These are phyloP conservation scores for Xylocampa areola DNA, from an alignment of 2,888 invertebrate genomes.

Conservation along the genomic window DNA sequence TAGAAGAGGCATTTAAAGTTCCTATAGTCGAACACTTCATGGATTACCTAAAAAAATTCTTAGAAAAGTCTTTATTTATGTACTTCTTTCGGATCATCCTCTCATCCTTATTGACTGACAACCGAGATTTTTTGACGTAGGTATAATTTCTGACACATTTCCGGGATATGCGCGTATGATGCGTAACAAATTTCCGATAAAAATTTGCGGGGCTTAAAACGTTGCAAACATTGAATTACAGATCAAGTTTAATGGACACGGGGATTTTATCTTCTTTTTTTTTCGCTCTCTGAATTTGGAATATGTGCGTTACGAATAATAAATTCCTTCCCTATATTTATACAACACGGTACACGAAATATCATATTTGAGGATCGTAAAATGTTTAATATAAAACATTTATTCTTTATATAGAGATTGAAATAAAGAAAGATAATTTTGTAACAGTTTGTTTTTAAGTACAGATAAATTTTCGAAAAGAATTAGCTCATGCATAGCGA, in stretches of 20 bases:
- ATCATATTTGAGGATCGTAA: no score
- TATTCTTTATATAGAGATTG: no score
- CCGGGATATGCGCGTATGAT: conserved; percentile 1
- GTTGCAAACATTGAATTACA: conserved; percentile 31
- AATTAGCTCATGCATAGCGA: no score
- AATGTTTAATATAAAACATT: no score
- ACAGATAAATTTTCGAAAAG: no score
- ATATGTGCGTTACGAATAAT: neutral
- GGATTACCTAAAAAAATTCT: no score
- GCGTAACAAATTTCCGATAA: conserved; percentile 29
- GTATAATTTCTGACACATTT: conserved; percentile 27
- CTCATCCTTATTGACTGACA: conserved; percentile 40
- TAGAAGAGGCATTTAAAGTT: no score
- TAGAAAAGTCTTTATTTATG: conserved; percentile 4
- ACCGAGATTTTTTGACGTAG: conserved; percentile 29
- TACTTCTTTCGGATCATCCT: conserved; percentile 15
- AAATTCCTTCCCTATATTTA: neutral
- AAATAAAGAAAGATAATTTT: no score
- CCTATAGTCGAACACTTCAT: no score
- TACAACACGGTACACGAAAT: no score
- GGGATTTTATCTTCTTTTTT: conserved; percentile 6
- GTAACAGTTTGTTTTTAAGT: no score
- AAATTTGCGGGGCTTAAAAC: conserved; percentile 39
- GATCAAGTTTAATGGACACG: conserved; percentile 30
- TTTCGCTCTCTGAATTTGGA: conserved; percentile 1